Percentiles rank a stretch among this genome's conserved stretches.
Conservation (phyloP, 2,113 vertebrate species). For the Galeopterus variegatus region DNA sequence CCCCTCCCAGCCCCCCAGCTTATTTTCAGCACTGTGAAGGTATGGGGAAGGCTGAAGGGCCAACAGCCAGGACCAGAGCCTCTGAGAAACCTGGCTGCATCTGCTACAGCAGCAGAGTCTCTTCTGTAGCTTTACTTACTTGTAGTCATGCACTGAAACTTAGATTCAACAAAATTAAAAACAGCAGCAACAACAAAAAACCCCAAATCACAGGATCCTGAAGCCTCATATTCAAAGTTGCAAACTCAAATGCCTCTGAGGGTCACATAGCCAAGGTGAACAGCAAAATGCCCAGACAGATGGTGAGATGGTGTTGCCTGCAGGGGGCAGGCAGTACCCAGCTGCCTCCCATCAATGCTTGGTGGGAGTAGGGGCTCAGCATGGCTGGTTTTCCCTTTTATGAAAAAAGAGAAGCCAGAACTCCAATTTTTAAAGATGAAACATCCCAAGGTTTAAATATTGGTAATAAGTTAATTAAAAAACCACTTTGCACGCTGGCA, state of each 20-base stretch:
- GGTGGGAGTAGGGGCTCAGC: neutral
- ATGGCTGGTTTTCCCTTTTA: neutral
- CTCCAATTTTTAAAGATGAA: neutral
- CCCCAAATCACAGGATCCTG: neutral
- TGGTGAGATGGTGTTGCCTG: neutral
- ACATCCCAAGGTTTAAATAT: neutral
- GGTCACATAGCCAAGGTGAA: neutral
- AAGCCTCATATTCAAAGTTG: neutral
- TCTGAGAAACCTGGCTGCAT: neutral
- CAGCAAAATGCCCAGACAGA: accelerated
- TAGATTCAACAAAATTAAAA: neutral
- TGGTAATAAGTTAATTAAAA: neutral
- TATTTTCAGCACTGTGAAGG: neutral
- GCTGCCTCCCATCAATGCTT: neutral
- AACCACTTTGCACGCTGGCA: neutral
- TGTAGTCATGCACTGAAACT: neutral
- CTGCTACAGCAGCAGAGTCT: neutral
- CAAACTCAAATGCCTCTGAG: neutral
- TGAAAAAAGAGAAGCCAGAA: neutral
- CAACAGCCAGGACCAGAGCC: neutral
- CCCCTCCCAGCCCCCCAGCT: neutral
- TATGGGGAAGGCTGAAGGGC: neutral
- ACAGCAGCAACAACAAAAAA: too few species aligned
- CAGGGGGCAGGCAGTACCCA: neutral
- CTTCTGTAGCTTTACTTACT: neutral